phyloP scores from a whole-genome alignment of 2,797 vertebrate genomes.

The Champsocephalus gunnari region DNA sequence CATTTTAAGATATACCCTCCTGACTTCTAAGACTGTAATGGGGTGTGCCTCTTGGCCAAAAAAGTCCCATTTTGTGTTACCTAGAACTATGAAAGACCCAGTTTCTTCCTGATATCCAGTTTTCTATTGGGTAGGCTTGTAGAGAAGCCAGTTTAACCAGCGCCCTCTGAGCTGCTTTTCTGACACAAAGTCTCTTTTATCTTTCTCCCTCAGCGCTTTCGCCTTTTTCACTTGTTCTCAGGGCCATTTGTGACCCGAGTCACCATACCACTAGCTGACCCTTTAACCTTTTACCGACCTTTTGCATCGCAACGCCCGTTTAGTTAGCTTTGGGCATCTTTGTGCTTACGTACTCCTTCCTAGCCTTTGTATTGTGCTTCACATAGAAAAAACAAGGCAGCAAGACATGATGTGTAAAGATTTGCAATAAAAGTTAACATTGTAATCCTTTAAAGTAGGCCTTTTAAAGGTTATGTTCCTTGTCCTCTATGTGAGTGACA shows the following conservation, averaged over 20 bases:
- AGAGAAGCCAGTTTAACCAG: conserved; percentile 18
- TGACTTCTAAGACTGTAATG: background rate
- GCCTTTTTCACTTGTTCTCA: conserved; percentile 32
- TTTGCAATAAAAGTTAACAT: too few relatives aligned
- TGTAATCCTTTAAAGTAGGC: too few relatives aligned
- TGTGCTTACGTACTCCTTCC: background rate
- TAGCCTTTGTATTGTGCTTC: background rate
- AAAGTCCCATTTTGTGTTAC: background rate
- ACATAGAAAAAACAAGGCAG: background rate
- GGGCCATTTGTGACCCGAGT: conserved; percentile 38
- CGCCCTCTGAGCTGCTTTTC: conserved; percentile 22
- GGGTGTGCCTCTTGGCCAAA: background rate
- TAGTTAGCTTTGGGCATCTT: background rate
- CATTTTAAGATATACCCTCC: background rate
- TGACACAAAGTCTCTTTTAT: conserved; percentile 36
- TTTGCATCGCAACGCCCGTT: conserved; percentile 5
- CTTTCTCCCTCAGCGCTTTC: background rate
- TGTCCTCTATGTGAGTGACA: background rate
- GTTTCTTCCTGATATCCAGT: background rate
- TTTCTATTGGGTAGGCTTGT: conserved; percentile 7
- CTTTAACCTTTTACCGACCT: conserved; percentile 15
- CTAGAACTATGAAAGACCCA: background rate
- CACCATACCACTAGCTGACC: conserved; percentile 45
- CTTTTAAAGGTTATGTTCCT: conserved; percentile 1
- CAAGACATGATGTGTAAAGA: background rate